Base-by-base conservation (phyloP, 2,888 invertebrate genomes). In the Ischnus inquisitorius region DNA sequence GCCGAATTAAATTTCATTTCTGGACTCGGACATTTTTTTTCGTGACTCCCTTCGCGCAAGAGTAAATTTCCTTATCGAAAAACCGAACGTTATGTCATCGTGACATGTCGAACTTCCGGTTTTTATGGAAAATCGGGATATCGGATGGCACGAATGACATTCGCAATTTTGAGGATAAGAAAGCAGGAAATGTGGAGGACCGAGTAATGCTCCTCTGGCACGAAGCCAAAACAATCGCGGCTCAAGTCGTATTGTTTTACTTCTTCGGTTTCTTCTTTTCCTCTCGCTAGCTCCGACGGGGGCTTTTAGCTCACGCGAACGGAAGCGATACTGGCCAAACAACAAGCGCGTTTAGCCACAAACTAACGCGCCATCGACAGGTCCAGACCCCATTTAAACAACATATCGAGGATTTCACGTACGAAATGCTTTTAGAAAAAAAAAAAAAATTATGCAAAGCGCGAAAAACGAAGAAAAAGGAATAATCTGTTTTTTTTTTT, bases 201-300 rank as follows among this genome's bases (percentile, higher is more conserved):
- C 69, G 51, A 65, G 51, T 75, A 75, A 75, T 51, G 51, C 65
- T 28, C 65, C 2, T 0, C 64, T 87, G 88, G 88, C 86, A 14
- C 71, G 51, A 10, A 28, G 83, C 88, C 88, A 88, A 87, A 86
- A 88, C 86, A 88, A 86, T 88, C 85, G 86, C 71, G 79, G 48
- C 57, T 57, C 54, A 6, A 57, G 10, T 51, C 54, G 54, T 67
- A 43, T 65, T 14, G 65, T 68, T 51, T 69, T 82, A 69, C 71
- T 51, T n/a, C 34, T 39, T 65, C 39, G 16, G 6, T 68, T 28
- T 48, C n/a, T 28, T 43, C 43, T 43, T 28, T 41, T 12, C 19
- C 43, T 48, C 57, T 8, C 41, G 25, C 22, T 16, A 72, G 43
- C 43, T 41, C 41, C 14, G 28, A 28, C 1, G 12, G 46, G 12